These are phyloP conservation scores for Poecilus cupreus DNA, from an alignment of 2,888 invertebrate species.

Conservation along the genomic window DNA sequence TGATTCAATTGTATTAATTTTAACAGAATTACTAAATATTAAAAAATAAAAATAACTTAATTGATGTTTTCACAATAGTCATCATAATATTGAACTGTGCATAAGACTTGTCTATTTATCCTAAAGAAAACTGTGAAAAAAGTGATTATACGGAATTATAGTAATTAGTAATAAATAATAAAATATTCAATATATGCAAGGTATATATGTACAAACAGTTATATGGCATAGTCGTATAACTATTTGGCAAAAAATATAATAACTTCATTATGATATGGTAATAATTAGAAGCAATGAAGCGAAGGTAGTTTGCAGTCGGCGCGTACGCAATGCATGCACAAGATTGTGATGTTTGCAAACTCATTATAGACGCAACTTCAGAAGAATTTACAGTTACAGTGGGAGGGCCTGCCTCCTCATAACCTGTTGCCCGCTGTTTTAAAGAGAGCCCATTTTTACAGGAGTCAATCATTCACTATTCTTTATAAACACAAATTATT, in stretches of 20 bases:
- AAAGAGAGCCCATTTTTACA: conserved; percentile 46
- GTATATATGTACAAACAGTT: not conserved
- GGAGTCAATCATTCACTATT: conserved; percentile 54
- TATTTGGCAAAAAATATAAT: not conserved
- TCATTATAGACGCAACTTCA: conserved; percentile 36
- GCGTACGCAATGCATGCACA: not conserved
- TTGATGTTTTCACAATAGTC: too few species aligned
- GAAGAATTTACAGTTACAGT: conserved; percentile 51
- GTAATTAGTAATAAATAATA: not conserved
- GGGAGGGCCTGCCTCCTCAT: conserved; percentile 40
- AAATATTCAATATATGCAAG: not conserved
- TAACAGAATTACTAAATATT: too few species aligned
- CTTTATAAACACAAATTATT: conserved; percentile 55
- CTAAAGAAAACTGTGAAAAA: too few species aligned
- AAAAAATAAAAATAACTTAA: too few species aligned
- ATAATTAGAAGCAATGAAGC: conserved; percentile 17
- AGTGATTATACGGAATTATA: too few species aligned
- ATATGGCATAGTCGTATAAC: not conserved
- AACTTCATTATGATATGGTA: conserved; percentile 30
- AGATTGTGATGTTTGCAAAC: conserved; percentile 42
- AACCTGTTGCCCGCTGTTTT: conserved; percentile 50
- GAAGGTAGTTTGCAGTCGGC: not conserved
- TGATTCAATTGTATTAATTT: too few species aligned
- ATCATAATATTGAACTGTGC: too few species aligned
- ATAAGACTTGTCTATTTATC: too few species aligned